Evolutionary conservation across 2,888 invertebrate species (phyloP).

Genomic region (Sabatieria punctata): DNA sequence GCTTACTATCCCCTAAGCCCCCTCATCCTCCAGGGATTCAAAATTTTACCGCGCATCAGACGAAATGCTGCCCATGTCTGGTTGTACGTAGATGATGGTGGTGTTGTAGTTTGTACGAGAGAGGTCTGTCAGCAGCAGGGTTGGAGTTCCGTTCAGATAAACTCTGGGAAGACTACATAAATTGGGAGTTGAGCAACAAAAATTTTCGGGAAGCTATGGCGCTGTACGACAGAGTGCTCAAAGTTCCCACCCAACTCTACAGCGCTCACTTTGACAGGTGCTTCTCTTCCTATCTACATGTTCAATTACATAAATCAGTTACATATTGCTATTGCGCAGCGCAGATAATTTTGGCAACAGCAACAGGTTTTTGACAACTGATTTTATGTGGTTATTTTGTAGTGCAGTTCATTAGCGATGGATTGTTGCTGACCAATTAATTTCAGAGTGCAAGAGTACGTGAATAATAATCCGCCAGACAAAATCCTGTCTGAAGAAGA

Average conservation of each 20-base stretch:
- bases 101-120: slow-evolving; percentile 51
- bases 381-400: no score
- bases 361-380: no score
- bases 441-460: slow-evolving; percentile 28
- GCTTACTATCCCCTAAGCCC: no score
- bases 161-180: slow-evolving; percentile 86
- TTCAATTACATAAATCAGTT: no score
- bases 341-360: not conserved
- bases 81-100: no score
- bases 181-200: slow-evolving; percentile 67
- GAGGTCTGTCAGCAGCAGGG: slow-evolving; percentile 69
- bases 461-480: slow-evolving; percentile 62
- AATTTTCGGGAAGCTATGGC: slow-evolving; percentile 44
- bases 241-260: slow-evolving; percentile 79
- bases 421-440: no score
- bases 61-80: no score
- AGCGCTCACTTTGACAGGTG: slow-evolving; percentile 82
- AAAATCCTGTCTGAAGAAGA: slow-evolving; percentile 63
- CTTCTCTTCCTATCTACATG: slow-evolving; percentile 32
- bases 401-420: no score
- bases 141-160: slow-evolving; percentile 89
- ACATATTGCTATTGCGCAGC: slow-evolving; percentile 7
- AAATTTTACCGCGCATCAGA: no score
- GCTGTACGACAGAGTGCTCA: slow-evolving; percentile 70
- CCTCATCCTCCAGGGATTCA: not conserved